Conservation (phyloP, 2,797 vertebrate species). For the Lepilemur septentrionalis region DNA sequence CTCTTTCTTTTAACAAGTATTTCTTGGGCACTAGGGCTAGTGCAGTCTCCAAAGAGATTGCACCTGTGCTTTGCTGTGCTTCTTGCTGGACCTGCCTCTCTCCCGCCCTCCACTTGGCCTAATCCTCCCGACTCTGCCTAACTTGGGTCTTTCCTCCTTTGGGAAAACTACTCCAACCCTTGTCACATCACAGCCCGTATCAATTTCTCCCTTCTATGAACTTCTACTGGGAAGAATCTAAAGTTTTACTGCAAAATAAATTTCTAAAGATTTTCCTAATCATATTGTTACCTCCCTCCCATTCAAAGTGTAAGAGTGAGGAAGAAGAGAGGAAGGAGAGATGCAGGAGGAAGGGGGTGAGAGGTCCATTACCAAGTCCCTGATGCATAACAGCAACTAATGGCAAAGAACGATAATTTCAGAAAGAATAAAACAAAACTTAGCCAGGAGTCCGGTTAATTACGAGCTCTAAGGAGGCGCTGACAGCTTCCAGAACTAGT, state of each 20-base stretch:
- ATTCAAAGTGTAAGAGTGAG: not conserved
- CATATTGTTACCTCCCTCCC: not conserved
- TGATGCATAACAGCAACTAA: not conserved
- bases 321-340: not conserved
- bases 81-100: not conserved
- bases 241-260: not conserved
- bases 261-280: not conserved
- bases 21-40: not conserved
- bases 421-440: not conserved
- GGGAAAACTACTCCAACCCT: not conserved
- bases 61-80: not conserved
- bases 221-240: not conserved
- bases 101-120: not conserved
- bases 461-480: not conserved
- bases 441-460: not conserved
- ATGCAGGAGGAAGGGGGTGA: not conserved
- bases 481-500: constrained; percentile 23
- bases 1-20: not conserved
- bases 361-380: not conserved
- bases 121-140: not conserved
- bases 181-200: not conserved
- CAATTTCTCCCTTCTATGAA: not conserved
- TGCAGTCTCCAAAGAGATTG: not conserved
- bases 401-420: not conserved
- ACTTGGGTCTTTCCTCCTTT: not conserved